Conservation (phyloP, 2,888 invertebrate genomes). For the Hypsopygia costalis region DNA sequence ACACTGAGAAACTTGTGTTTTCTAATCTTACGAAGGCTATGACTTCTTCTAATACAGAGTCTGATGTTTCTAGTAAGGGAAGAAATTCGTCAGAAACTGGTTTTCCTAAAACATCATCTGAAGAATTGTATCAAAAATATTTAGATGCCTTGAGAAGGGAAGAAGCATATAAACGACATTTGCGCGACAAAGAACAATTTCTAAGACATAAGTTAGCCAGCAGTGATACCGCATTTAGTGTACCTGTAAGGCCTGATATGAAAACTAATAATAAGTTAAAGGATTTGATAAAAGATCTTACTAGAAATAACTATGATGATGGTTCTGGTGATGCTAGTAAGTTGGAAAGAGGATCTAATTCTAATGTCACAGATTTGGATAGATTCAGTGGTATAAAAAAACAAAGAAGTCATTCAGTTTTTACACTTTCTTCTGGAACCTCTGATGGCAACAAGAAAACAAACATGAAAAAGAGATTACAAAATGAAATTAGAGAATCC, state of each 20-base stretch:
- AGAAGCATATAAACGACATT: slow-evolving; percentile 56
- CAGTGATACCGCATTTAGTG: slow-evolving; percentile 48
- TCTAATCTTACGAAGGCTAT: slow-evolving; percentile 33
- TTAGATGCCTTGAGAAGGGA: slow-evolving; percentile 60
- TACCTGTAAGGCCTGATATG: slow-evolving; percentile 28
- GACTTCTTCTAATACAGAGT: slow-evolving; percentile 47
- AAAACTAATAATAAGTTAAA: slow-evolving; percentile 48
- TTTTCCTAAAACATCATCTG: slow-evolving; percentile 56
- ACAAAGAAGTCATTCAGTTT: slow-evolving; percentile 67
- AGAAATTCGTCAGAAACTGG: slow-evolving; percentile 49
- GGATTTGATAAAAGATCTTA: slow-evolving; percentile 63
- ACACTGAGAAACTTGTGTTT: slow-evolving; percentile 34
- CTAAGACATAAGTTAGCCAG: slow-evolving; percentile 60
- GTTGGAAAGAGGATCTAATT: slow-evolving; percentile 50
- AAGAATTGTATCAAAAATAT: slow-evolving; percentile 64
- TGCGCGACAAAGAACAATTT: slow-evolving; percentile 63
- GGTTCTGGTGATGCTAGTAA: slow-evolving; percentile 74
- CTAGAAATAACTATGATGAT: slow-evolving; percentile 66
- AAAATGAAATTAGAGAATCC: slow-evolving; percentile 35
- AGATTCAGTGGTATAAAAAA: slow-evolving; percentile 31
- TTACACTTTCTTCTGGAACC: slow-evolving; percentile 63
- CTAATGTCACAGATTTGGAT: slow-evolving; percentile 31
- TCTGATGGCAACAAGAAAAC: slow-evolving; percentile 40
- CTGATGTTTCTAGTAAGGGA: slow-evolving; percentile 55
- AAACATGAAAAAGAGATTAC: slow-evolving; percentile 42